Base-by-base conservation (phyloP, 2,888 invertebrate species). In the Bellardia pandia region DNA sequence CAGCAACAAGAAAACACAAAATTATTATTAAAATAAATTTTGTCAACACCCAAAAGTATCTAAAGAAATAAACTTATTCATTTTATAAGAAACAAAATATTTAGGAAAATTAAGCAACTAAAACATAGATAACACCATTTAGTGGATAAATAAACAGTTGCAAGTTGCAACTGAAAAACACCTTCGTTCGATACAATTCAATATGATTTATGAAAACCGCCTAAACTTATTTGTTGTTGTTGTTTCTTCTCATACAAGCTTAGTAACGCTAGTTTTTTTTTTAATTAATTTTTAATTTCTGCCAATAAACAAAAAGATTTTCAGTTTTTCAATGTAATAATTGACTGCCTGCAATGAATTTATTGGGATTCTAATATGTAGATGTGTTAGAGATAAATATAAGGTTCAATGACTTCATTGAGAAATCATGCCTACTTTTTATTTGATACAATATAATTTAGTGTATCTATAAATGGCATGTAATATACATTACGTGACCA, bases 1-100 rank as follows among this genome's bases (percentile, higher is more conserved):
- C 23, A 23, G 23, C 23, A 23, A 23, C 23, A 23, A 23, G 23
- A 79, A n/a, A 40, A 8, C n/a, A 40, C 3, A 60, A 69, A 16
- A 64, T 14, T 56, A 64, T 72, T 42, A 72, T 72, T 64, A 64
- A 80, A 80, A 80, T 72, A 53, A 81, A 66, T 66, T 66, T 81
- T 68, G 74, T 81, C 81, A 81, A 81, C 74, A 81, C 58, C 66
- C 66, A 74, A 81, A 45, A 81, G 56, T 40, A 74, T 74, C 33
- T 72, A 48, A 80, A 80, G 64, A 80, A 80, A 74, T 51, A 72
- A 33, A 45, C 74, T 74, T 8, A 80, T 72, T 80, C 42, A 45
- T 9, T 14, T 66, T 53, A 62, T 5, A 8, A 48, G 37, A 33
- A 13, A 58, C 51, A 48, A 79, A 13, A 8, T 1, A 30, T 33